Evolutionary conservation across 2,113 vertebrate genomes (phyloP).

Genomic region (Oreochromis niloticus): DNA sequence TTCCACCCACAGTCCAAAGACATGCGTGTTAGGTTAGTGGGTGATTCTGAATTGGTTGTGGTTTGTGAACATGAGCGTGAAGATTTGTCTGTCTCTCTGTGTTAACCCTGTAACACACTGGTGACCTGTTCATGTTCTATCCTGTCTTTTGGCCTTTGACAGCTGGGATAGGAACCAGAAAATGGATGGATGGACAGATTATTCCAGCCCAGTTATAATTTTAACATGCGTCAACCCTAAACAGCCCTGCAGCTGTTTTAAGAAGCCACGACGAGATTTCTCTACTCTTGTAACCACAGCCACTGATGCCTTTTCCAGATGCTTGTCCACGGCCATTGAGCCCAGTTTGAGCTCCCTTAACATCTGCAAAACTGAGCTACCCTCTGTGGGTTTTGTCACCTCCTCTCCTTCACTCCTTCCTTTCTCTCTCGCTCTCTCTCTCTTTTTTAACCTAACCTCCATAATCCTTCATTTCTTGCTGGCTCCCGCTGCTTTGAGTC

Average conservation of each 20-base stretch:
- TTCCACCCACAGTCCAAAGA: not conserved
- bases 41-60: not conserved
- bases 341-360: not conserved
- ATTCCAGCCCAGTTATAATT: constrained; percentile 16
- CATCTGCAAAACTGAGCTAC: constrained; percentile 24
- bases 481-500: not conserved
- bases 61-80: not conserved
- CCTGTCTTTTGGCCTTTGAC: not conserved
- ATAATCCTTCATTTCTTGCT: not conserved
- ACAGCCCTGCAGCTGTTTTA: constrained; percentile 40
- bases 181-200: not conserved
- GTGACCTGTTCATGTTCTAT: not conserved
- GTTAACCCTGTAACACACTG: not conserved
- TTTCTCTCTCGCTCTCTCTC: not conserved
- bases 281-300: not conserved
- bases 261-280: constrained; percentile 24
- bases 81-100: not conserved
- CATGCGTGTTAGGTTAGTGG: not conserved
- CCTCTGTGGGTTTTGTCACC: constrained; percentile 22
- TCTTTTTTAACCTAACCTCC: not conserved
- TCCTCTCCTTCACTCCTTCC: not conserved
- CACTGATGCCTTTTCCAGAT: constrained; percentile 31
- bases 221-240: not conserved
- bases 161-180: not conserved
- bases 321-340: not conserved